These are phyloP conservation scores for Tenualosa ilisha DNA, from an alignment of 2,797 vertebrate genomes.

Conservation along the genomic window DNA sequence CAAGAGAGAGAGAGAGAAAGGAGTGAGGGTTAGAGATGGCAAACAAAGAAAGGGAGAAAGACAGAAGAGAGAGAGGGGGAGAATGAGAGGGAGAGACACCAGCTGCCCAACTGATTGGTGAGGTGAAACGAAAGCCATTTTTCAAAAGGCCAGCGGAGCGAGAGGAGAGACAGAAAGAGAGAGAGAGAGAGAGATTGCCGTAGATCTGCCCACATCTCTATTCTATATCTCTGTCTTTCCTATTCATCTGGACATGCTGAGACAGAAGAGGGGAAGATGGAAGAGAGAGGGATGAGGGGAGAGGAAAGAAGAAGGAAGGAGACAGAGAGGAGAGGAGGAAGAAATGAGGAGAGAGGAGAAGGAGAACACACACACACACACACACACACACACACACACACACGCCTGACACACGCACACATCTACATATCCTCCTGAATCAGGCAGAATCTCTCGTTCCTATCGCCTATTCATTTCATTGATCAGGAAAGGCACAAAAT, in stretches of 20 bases:
- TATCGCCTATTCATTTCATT: no score
- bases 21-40: neutral
- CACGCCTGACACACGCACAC: no score
- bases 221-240: no score
- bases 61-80: neutral
- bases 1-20: neutral
- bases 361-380: neutral
- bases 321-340: neutral
- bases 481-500: no score
- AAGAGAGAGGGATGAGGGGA: neutral
- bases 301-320: neutral
- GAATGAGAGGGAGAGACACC: neutral
- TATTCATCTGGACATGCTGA: no score
- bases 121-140: neutral
- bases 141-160: neutral
- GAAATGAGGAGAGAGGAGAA: neutral
- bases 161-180: neutral
- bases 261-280: neutral
- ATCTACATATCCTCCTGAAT: no score
- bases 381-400: no score
- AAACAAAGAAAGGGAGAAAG: neutral
- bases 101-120: neutral
- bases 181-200: neutral
- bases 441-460: no score
- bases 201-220: no score